Conservation (phyloP, 2,797 vertebrate species). For the Pteronotus mesoamericanus region DNA sequence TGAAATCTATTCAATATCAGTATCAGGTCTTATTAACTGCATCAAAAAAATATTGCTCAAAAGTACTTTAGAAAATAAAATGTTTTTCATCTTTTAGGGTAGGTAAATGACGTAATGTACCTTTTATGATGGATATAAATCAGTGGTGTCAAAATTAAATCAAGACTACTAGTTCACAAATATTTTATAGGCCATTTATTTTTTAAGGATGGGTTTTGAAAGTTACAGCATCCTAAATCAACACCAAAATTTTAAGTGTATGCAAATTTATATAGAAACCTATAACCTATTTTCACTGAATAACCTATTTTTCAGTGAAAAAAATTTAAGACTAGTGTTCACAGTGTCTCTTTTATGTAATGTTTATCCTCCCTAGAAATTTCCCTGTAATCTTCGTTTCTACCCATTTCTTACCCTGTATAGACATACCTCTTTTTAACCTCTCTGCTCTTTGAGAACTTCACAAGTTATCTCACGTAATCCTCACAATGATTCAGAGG, state of each 20-base stretch:
- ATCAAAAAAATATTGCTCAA: neutral
- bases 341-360: neutral
- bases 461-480: slow-evolving; percentile 33
- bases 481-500: neutral
- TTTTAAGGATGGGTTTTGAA: neutral
- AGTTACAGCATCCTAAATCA: neutral
- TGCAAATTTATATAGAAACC: neutral
- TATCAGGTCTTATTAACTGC: neutral
- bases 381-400: neutral
- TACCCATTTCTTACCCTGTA: neutral
- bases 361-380: neutral
- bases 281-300: neutral
- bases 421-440: neutral
- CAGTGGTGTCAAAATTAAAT: slow-evolving; percentile 24
- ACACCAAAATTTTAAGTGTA: slow-evolving; percentile 2
- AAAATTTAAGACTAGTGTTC: neutral
- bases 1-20: slow-evolving; percentile 10
- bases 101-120: neutral
- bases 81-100: neutral
- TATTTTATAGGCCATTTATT: slow-evolving; percentile 17
- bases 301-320: neutral
- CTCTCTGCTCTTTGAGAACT: neutral
- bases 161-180: slow-evolving; percentile 37
- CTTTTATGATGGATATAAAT: neutral
- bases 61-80: slow-evolving; percentile 42